Evolutionary conservation across 1,140 invertebrate genomes (phyloP).

Genomic region (Stegodyphus dumicola): DNA sequence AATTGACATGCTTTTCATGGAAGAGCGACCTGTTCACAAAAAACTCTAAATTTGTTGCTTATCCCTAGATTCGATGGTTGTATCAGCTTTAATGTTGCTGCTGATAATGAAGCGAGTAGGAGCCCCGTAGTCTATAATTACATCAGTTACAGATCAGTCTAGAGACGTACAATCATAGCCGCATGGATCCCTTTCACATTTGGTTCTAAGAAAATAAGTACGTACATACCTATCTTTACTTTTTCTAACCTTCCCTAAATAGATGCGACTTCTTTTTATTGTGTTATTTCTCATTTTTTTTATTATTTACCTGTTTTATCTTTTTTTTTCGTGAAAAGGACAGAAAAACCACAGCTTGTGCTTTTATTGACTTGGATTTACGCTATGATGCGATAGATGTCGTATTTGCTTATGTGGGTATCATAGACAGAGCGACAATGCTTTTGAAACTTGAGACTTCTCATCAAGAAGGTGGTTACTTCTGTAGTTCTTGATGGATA

Average conservation of each 20-base stretch:
- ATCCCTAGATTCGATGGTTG: conserved; percentile 27
- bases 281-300: conserved; percentile 4
- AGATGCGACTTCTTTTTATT: conserved; percentile 24
- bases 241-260: conserved; percentile 35
- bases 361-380: conserved; percentile 31
- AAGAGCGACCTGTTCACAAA: not conserved
- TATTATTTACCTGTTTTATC: not conserved
- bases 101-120: conserved; percentile 43
- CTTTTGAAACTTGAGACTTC: conserved; percentile 3
- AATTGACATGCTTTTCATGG: too few relatives aligned
- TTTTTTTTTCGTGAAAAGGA: conserved; percentile 29
- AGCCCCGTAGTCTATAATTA: conserved; percentile 33
- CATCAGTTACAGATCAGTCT: conserved; percentile 37
- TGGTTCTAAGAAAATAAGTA: conserved; percentile 51
- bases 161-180: conserved; percentile 38
- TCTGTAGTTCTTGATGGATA: conserved; percentile 31
- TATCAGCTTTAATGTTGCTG: conserved; percentile 38
- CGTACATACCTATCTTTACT: conserved; percentile 17
- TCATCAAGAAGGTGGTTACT: conserved; percentile 13
- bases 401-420: conserved; percentile 11
- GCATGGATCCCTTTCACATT: conserved; percentile 36
- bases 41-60: not conserved
- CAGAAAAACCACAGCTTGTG: not conserved
- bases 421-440: conserved; percentile 2
- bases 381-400: conserved; percentile 26